Evolutionary conservation across 2,888 invertebrate species (phyloP), one percentile per base, ranked within the genome.

Genomic region (Ferdinandea cuprea): DNA sequence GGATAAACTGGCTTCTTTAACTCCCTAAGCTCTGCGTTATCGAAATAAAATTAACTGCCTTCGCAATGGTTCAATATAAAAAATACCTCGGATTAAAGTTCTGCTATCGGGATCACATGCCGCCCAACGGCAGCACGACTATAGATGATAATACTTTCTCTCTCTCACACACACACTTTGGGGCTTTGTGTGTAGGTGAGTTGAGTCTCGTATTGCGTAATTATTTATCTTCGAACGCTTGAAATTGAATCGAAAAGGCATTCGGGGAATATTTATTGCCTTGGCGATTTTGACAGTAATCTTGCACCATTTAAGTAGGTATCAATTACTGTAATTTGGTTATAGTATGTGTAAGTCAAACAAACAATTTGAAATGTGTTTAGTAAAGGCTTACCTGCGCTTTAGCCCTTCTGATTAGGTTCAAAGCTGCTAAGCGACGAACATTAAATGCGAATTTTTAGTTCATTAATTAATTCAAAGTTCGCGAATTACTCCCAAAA

Each of bases 21-120:
- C 58, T 72, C 44, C 72, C 58, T 78, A 78, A 78, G 59, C 78
- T 63, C 58, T 78, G 58, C 63, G 72, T 72, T 78, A 78, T 78
- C 72, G 72, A 78, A 78, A 78, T 72, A 58, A 78, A 72, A 78
- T 78, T 72, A 78, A 78, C 78, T 78, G 72, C 72, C 44, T 65
- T 65, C 58, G 58, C 65, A 78, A 78, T 72, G 78, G 63, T 72
- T 40, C 58, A 65, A 78, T 78, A 78, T 78, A 65, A 78, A 72
- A 72, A 78, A 72, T 63, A 71, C 65, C 63, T 71, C n/a, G 58
- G 65, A 78, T 71, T 78, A 78, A 78, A 78, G 63, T 72, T 44
- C 52, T 65, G 42, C 78, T 78, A 69, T 78, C 63, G 15, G 72
- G 71, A 71, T 77, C 71, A 61, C 42, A 35, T 7, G 11, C 30